Conservation (phyloP, 2,797 vertebrate species). For the Megalops cyprinoides region DNA sequence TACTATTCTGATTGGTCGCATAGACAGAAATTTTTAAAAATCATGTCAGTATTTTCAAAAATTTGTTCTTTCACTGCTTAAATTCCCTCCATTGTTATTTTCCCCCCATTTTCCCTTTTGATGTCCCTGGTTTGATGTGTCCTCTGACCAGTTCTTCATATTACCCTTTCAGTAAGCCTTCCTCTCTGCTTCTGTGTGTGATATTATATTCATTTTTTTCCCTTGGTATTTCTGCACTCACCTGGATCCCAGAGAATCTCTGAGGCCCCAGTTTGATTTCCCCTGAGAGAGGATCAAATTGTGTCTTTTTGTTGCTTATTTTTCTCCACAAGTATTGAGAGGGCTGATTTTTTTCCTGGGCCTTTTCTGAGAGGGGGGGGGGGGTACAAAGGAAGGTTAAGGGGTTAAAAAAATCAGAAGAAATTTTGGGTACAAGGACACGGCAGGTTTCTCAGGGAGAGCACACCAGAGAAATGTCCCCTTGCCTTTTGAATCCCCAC, state of each 20-base stretch:
- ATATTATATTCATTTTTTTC: constrained; percentile 46
- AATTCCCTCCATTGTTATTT: background rate
- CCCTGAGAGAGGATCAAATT: constrained; percentile 74
- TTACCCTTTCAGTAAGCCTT: background rate
- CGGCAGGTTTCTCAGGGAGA: constrained; percentile 62
- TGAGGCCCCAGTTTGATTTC: constrained; percentile 68
- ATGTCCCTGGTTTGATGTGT: background rate
- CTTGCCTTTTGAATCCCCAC: constrained; percentile 62
- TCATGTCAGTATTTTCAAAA: background rate
- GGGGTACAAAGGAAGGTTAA: constrained; percentile 44
- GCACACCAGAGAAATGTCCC: constrained; percentile 47
- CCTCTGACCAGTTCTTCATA: background rate
- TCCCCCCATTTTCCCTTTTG: background rate
- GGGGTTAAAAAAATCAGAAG: constrained; percentile 56
- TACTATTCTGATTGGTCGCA: background rate
- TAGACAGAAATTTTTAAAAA: background rate
- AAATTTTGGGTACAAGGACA: constrained; percentile 71
- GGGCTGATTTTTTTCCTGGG: constrained; percentile 51
- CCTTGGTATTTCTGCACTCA: constrained; percentile 20
- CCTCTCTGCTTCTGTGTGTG: background rate
- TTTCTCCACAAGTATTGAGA: constrained; percentile 60
- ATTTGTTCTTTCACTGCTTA: background rate
- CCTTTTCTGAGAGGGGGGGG: constrained; percentile 55
- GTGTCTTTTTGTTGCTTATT: constrained; percentile 70
- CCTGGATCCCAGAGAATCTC: constrained; percentile 61